Conservation (phyloP, 2,797 vertebrate species). For the Dendrocincla tyrannina region DNA sequence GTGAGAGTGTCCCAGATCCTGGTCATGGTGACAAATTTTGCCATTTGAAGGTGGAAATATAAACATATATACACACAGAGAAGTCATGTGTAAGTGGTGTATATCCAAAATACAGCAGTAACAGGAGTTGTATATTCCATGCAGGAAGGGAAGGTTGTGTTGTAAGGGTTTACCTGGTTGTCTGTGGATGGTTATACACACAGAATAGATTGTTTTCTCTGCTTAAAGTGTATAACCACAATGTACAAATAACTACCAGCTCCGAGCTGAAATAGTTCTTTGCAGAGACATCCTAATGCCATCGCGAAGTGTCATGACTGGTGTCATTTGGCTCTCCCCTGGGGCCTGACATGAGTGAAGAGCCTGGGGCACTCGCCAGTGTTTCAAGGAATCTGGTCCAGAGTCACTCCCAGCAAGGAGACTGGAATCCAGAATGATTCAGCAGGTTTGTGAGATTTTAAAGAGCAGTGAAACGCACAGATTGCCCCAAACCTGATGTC, state of each 20-base stretch:
- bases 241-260: neutral
- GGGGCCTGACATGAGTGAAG: neutral
- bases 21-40: neutral
- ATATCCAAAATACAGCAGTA: neutral
- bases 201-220: neutral
- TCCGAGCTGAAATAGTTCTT: neutral
- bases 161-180: rapidly evolving
- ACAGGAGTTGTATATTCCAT: neutral
- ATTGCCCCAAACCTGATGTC: neutral
- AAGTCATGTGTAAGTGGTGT: neutral
- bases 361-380: rapidly evolving
- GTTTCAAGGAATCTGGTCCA: neutral
- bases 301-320: rapidly evolving
- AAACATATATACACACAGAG: neutral
- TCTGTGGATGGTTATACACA: neutral
- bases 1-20: neutral
- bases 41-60: too few species aligned
- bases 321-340: neutral
- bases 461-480: neutral
- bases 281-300: neutral
- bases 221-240: neutral
- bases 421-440: neutral
- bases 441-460: neutral
- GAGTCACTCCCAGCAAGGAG: neutral
- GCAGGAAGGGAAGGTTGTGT: neutral